Evolutionary conservation across 2,113 vertebrate species (phyloP).

Genomic region (Oncorhynchus gorbuscha): DNA sequence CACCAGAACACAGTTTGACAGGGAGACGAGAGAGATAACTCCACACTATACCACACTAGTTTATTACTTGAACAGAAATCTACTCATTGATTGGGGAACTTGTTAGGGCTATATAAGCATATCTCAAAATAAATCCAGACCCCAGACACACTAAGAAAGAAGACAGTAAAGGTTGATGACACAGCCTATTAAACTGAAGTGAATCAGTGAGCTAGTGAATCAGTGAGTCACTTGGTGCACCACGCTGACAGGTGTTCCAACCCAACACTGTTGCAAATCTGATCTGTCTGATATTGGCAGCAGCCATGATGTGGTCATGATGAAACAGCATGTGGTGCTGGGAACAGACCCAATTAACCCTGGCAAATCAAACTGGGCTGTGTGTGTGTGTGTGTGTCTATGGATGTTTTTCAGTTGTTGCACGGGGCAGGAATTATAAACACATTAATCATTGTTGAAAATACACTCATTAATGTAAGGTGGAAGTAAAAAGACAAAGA

Average conservation of each 20-base stretch:
- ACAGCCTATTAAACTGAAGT: not conserved
- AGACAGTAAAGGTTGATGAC: too few species aligned
- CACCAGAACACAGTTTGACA: slow-evolving; percentile 28
- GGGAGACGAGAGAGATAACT: too few species aligned
- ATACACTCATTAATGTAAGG: not conserved
- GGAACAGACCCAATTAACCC: slow-evolving; percentile 8
- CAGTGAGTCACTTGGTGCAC: not conserved
- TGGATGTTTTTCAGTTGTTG: not conserved
- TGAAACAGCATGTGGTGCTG: not conserved
- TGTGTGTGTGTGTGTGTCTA: not conserved
- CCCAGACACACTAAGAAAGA: too few species aligned
- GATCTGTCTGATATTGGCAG: not conserved
- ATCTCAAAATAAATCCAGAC: too few species aligned
- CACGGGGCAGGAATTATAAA: slow-evolving; percentile 38
- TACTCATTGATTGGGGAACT: too few species aligned
- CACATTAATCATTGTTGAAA: not conserved
- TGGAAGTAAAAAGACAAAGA: not conserved
- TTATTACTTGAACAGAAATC: too few species aligned
- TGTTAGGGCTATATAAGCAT: too few species aligned
- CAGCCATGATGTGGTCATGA: slow-evolving; percentile 3
- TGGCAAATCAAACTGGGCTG: not conserved
- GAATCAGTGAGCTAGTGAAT: not conserved
- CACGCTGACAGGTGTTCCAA: not conserved
- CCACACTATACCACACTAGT: too few species aligned
- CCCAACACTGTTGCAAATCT: too few species aligned